A percentile compares a stretch with the other conserved stretches of the same genome.
Conservation (phyloP, 2,113 vertebrate species). For the Embiotoca jacksoni region DNA sequence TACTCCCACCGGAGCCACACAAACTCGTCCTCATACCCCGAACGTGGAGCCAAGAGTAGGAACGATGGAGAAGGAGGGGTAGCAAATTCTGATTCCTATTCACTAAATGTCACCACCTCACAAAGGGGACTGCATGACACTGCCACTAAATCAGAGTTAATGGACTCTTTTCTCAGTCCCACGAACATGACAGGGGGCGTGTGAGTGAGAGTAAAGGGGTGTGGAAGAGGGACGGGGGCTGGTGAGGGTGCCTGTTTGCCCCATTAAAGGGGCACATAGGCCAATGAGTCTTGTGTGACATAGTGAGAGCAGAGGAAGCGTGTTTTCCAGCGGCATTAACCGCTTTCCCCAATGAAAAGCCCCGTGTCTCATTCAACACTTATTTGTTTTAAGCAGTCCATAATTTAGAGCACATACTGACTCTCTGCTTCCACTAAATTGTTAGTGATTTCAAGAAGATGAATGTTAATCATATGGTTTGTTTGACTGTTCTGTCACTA, state of each 20-base stretch:
- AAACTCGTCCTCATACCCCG: constrained; percentile 30
- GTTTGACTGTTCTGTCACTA: constrained; percentile 52
- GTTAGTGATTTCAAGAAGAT: constrained; percentile 47
- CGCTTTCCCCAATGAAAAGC: constrained; percentile 36
- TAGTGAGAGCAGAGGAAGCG: constrained; percentile 46
- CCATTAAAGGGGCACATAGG: constrained; percentile 70
- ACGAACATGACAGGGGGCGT: constrained; percentile 81
- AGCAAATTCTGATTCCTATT: constrained; percentile 81
- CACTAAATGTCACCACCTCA: constrained; percentile 81
- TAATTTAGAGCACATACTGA: constrained; percentile 31
- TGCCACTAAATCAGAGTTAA: constrained; percentile 86
- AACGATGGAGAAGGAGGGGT: constrained; percentile 65
- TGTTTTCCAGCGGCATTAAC: constrained; percentile 59
- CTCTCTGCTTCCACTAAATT: not conserved
- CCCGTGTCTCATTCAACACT: constrained; percentile 39
- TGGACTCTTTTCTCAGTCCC: constrained; percentile 84
- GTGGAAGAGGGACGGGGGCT: constrained; percentile 54
- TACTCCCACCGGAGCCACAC: constrained; percentile 58
- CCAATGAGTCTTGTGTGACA: constrained; percentile 69
- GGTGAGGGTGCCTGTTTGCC: constrained; percentile 69
- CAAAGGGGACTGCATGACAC: constrained; percentile 82
- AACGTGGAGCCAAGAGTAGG: constrained; percentile 54
- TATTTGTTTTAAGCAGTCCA: constrained; percentile 52
- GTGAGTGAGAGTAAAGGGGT: constrained; percentile 65
- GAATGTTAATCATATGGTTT: constrained; percentile 45